Conservation (phyloP, 2,113 vertebrate genomes). For the Lophotis ruficrista region DNA sequence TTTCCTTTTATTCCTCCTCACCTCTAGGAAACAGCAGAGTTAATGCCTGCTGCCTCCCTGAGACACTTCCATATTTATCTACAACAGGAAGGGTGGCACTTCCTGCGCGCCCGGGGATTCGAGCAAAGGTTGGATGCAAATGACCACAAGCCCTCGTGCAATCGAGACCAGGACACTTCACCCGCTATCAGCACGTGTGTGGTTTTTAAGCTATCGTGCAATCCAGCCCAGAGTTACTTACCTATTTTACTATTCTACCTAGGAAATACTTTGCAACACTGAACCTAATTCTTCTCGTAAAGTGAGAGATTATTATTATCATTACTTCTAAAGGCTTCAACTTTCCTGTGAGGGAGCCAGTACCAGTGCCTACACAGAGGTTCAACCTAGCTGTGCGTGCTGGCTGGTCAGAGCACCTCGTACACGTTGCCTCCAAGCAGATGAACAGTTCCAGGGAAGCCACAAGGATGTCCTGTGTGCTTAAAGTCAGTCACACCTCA, state of each 20-base stretch:
- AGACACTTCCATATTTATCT: conserved; percentile 46
- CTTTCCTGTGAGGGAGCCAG: not conserved
- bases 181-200: not conserved
- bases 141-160: not conserved
- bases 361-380: not conserved
- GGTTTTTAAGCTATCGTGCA: not conserved
- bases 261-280: not conserved
- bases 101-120: conserved; percentile 17
- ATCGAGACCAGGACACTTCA: not conserved
- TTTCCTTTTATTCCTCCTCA: not conserved
- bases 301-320: too few species aligned
- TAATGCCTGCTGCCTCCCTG: conserved; percentile 6
- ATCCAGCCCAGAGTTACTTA: not conserved
- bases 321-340: not conserved
- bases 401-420: not conserved
- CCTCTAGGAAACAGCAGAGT: conserved; percentile 28
- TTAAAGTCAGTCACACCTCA: not conserved
- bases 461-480: not conserved
- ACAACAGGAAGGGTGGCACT: conserved; percentile 63
- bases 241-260: not conserved
- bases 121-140: conserved; percentile 25
- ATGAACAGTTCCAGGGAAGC: not conserved
- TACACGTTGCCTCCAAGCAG: not conserved
- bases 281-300: not conserved
- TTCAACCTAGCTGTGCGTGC: not conserved